Base-by-base conservation (phyloP, 2,888 invertebrate genomes). In the Deroplatys truncata region DNA sequence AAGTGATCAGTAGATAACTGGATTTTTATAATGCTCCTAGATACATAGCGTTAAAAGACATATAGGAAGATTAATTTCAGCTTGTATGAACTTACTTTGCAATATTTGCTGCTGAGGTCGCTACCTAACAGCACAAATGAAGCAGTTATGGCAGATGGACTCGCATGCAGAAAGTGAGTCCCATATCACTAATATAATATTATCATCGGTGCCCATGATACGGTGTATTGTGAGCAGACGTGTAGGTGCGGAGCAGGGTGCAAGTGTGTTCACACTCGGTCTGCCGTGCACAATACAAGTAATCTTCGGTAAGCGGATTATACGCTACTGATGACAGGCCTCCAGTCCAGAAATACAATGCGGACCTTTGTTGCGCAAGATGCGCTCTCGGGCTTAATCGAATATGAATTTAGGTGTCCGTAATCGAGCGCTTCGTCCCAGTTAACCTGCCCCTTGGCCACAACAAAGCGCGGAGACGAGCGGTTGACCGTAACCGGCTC, bases 301-400 rank as follows among this genome's bases (percentile, higher is more conserved):
- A 85, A 85, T 85, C 85, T 85, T 49, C 29, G 2, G n/a, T 85
- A 85, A 85, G 85, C 28, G 49, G 85, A 85, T 85, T 85, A 85
- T 85, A 49, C 49, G 56, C 85, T 85, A 15, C 28, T 49, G 85
- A 85, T 85, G 85, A 85, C 85, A 49, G 49, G 49, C 28, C n/a
- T 25, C 35, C n/a, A 72, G 56, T 72, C 85, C 43, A 85, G 43
- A 85, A 85, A 85, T 85, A 85, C 85, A 85, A 85, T 85, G 49
- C 43, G 85, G 56, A 72, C 20, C 56, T 72, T 72, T 72, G 56
- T 72, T 85, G 49, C 16, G 43, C 49, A 49, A 85, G 49, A 49
- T 49, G 35, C 85, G 35, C 13, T 35, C 28, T 31, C 25, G 35
- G 25, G 31, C 49, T 85, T 72, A 72, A 84, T 84, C 84, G 29